Evolutionary conservation across 2,888 invertebrate genomes (phyloP), one percentile per base, ranked within the genome.

Genomic region (Bembecia ichneumoniformis): DNA sequence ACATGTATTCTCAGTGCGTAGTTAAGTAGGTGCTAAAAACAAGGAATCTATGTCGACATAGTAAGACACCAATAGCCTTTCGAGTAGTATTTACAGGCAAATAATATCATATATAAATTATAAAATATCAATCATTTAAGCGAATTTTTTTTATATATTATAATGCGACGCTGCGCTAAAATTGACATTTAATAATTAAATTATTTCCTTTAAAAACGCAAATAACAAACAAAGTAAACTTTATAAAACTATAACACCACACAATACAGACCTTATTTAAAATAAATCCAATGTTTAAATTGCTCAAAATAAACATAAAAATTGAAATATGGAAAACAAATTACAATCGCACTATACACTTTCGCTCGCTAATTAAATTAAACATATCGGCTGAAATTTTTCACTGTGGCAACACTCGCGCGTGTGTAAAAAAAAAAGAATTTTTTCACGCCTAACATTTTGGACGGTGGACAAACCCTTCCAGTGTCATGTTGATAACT

Each of bases 291-390:
- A 65, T 70, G 59, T 51, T 28, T 46, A 50, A 59, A 57, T 56
- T 28, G 65, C 72, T 28, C 0, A 61, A 64, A 36, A 49, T 15
- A 44, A 46, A 20, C 13, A 53, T 58, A 49, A 46, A n/a, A 65
- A 58, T 58, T 59, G 58, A 61, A 64, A 59, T 63, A 55, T 59
- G 68, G 76, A 77, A 69, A 75, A 81, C 77, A 70, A 77, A 77
- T 78, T 77, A 82, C 80, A 66, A 67, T 72, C 62, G 63, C 68
- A 76, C 74, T 71, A 62, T 71, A 71, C 71, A 76, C 65, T 63
- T 60, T 60, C 54, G 51, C 55, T 43, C 74, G 74, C 81, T 86
- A 86, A 87, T 87, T 83, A 66, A 83, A 82, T 87, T 87, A 86
- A 71, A 64, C 65, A 64, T 69, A 70, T 63, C 67, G 64, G 64